A percentile compares a stretch with the other conserved stretches of the same genome.
phyloP scores from a whole-genome alignment of 2,888 invertebrate species.

The Eupithecia exiguata region DNA sequence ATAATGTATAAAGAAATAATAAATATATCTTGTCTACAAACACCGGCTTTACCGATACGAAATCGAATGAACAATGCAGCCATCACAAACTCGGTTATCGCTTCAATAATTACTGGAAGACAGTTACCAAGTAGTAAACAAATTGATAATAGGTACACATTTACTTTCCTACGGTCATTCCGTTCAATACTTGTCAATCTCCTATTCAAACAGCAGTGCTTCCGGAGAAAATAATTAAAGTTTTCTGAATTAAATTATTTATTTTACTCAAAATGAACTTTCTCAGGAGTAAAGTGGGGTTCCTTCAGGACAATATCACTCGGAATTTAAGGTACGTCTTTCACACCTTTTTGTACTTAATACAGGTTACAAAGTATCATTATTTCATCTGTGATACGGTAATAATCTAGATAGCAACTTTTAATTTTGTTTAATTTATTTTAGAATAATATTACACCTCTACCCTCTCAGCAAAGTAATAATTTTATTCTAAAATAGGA shows the following conservation, averaged over 20 bases:
- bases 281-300: conserved; percentile 6
- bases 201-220: conserved; percentile 24
- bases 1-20: too few species aligned
- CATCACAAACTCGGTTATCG: conserved; percentile 23
- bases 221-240: conserved; percentile 16
- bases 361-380: too few species aligned
- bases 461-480: too few species aligned
- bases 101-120: conserved; percentile 26
- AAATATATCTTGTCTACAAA: not conserved
- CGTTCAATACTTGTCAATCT: conserved; percentile 19
- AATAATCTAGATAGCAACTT: too few species aligned
- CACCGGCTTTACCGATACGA: conserved; percentile 15
- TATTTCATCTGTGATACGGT: too few species aligned
- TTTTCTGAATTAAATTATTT: not conserved
- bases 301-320: conserved; percentile 13
- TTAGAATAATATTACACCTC: too few species aligned
- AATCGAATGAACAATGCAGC: conserved; percentile 30
- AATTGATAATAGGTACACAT: conserved; percentile 33
- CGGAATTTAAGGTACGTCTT: conserved; percentile 10
- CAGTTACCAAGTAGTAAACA: conserved; percentile 29
- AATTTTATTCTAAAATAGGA: too few species aligned
- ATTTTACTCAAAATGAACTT: conserved; percentile 16
- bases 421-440: too few species aligned
- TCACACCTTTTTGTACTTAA: not conserved
- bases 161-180: conserved; percentile 30